phyloP scores from a whole-genome alignment of 2,113 vertebrate genomes.

The Panurus biarmicus region DNA sequence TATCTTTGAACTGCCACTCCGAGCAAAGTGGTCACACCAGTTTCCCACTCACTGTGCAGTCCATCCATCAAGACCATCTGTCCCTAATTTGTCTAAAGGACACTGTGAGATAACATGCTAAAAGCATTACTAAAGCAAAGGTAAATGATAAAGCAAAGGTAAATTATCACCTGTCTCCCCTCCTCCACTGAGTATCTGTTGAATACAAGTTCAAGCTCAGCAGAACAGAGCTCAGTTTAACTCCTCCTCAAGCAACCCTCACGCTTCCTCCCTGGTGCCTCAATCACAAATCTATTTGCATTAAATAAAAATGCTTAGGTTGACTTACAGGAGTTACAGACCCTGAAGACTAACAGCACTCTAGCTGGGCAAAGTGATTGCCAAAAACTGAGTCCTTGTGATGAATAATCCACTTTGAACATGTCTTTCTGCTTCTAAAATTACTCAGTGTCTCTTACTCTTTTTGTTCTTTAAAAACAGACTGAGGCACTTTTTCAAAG shows the following conservation, averaged over 20 bases:
- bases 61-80: neutral
- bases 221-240: neutral
- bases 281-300: neutral
- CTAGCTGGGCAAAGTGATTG: neutral
- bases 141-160: too few species aligned
- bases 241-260: neutral
- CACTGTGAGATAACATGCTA: neutral
- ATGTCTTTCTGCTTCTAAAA: neutral
- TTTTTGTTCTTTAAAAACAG: neutral
- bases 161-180: neutral
- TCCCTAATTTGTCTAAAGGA: neutral
- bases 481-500: neutral
- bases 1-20: neutral
- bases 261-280: neutral
- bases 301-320: too few species aligned
- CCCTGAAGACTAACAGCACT: neutral
- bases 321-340: neutral
- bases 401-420: neutral
- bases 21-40: neutral
- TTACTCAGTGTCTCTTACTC: neutral
- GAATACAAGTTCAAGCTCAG: neutral
- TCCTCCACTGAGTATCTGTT: neutral
- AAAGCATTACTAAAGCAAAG: neutral
- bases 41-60: neutral
- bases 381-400: neutral